Percentiles rank a stretch among this genome's conserved stretches.
These are phyloP conservation scores for Nothura maculosa DNA, from an alignment of 2,797 vertebrate species.

Conservation along the genomic window DNA sequence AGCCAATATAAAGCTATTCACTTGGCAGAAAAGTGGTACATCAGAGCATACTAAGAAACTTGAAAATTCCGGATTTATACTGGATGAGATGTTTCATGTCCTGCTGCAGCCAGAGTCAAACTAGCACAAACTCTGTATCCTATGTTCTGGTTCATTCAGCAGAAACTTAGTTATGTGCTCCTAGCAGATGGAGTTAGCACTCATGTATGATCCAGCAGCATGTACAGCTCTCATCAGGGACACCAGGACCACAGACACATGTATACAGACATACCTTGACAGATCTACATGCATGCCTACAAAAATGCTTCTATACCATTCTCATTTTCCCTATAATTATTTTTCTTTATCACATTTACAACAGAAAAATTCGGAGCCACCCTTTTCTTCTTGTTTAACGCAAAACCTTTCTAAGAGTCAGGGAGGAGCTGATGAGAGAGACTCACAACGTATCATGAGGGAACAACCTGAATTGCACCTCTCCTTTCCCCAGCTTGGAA, in stretches of 20 bases:
- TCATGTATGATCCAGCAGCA: not conserved
- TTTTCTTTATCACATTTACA: not conserved
- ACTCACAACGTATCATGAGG: not conserved
- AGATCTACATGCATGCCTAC: not conserved
- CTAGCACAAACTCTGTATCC: not conserved
- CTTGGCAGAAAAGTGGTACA: not conserved
- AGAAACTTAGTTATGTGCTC: not conserved
- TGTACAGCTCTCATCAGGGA: not conserved
- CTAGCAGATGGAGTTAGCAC: not conserved
- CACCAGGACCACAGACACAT: not conserved
- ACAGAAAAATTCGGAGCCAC: not conserved
- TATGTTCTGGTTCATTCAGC: not conserved
- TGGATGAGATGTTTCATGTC: not conserved
- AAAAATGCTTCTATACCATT: not conserved
- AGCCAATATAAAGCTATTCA: not conserved
- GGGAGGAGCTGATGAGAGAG: not conserved
- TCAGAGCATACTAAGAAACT: not conserved
- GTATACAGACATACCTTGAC: accelerated
- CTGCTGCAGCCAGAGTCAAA: not conserved
- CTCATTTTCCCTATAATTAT: not conserved
- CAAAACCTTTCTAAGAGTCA: not conserved
- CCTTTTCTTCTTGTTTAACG: not conserved
- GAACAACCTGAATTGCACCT: not conserved
- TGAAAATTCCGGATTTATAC: not conserved
- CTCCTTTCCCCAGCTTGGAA: not conserved